Evolutionary conservation across 2,113 vertebrate genomes (phyloP).

Genomic region (Leiothrix lutea): DNA sequence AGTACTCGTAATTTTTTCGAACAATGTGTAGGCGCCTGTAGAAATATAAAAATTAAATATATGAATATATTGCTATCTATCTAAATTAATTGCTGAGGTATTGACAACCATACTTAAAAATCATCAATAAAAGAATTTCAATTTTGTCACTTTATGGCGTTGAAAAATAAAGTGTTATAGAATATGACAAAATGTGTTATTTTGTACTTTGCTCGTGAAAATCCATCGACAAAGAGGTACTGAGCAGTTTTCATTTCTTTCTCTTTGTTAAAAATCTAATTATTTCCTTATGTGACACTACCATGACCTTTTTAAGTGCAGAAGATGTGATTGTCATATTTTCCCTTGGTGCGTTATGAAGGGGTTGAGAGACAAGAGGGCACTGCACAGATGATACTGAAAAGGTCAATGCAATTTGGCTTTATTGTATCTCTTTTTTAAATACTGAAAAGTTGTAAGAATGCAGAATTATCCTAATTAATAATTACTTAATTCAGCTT

Average conservation of each 20-base stretch:
- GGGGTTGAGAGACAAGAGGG: slow-evolving; percentile 49
- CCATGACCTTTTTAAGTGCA: slow-evolving; percentile 69
- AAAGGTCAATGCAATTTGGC: slow-evolving; percentile 73
- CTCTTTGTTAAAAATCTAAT: slow-evolving; percentile 4
- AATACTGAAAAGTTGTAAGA: slow-evolving; percentile 14
- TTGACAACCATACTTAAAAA: not conserved
- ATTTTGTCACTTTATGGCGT: not conserved
- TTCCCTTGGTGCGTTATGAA: not conserved
- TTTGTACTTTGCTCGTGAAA: not conserved
- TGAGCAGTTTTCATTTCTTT: not conserved
- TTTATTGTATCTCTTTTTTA: slow-evolving; percentile 44
- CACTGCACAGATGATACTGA: slow-evolving; percentile 22
- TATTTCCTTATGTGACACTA: not conserved
- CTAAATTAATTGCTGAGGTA: not conserved
- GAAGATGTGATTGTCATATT: slow-evolving; percentile 44
- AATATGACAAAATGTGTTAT: not conserved
- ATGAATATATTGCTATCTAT: not conserved
- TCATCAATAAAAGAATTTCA: not conserved
- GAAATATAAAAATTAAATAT: not conserved
- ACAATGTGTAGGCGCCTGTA: not conserved
- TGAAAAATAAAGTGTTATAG: not conserved
- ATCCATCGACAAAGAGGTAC: not conserved
- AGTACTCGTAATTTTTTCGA: not conserved
- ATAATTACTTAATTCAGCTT: slow-evolving; percentile 34
- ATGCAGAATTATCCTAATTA: slow-evolving; percentile 55